Evolutionary conservation across 2,797 vertebrate genomes (phyloP), one percentile per base, ranked within the genome.

Genomic region (Epinephelus malabaricus): DNA sequence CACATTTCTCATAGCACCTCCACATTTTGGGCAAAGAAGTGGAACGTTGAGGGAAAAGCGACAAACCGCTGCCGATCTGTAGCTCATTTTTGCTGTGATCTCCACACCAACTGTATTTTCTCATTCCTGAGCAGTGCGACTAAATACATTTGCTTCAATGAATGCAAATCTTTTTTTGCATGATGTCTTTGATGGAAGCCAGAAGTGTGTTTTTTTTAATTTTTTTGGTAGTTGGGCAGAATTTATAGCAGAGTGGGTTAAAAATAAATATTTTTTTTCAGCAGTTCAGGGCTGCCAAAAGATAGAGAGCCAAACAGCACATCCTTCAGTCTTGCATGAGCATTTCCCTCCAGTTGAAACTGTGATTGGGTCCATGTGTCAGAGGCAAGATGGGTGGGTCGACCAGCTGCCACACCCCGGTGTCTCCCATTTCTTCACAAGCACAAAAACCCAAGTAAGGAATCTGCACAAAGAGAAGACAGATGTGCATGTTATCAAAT

Each of bases 311-410:
- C 56, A 63, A 64, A 62, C 25, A 65, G 66, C 51, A 21, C 17
- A 60, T 82, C 78, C 75, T 79, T 96, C 87, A 96, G 86, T 99
- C 97, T 75, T 99, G 98, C 51, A 97, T 95, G 50, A 99, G 91
- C 55, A 97, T 97, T 92, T 99, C 98, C 94, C 98, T 97, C 98
- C 98, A 99, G 96, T 98, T 99, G 95, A 99, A 99, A 93, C 97
- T 98, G 84, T 98, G 97, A 53, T 99, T 99, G 49, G 98, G 98
- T 93, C 98, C 98, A 0, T 99, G 98, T 73, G 98, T 99, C 73
- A 99, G 96, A 10, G 98, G 98, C 81, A 99, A 93, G 88, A 99
- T 99, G 51, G 98, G 98, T 2, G 98, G 98, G 65, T 99, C 97
- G 1, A 97, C 98, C 68, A 99, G 96, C 94, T 99, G 98, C 98